Percentiles rank a stretch among this genome's conserved stretches.
phyloP scores from a whole-genome alignment of 2,888 invertebrate species.

The Disparrhopalites patrizii region DNA sequence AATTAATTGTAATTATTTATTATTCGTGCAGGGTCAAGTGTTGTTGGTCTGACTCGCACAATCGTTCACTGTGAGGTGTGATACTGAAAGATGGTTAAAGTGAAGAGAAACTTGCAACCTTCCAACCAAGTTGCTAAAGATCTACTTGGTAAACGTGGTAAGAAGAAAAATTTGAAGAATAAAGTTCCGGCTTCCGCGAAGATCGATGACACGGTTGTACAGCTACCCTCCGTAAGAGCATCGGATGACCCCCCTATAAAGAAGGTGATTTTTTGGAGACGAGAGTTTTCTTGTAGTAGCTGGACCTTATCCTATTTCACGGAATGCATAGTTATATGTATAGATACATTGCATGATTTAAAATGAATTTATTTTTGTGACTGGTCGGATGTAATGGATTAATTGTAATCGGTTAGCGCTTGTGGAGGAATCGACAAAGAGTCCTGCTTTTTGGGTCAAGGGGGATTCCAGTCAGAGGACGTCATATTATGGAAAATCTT shows the following conservation, averaged over 20 bases:
- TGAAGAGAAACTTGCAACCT: slow-evolving; percentile 33
- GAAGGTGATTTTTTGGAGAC: too few relatives aligned
- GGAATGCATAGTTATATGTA: too few relatives aligned
- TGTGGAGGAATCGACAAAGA: slow-evolving; percentile 89
- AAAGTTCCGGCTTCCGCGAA: not conserved
- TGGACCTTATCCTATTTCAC: too few relatives aligned
- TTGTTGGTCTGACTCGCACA: too few relatives aligned
- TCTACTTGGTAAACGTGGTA: slow-evolving; percentile 25
- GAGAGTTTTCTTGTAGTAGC: too few relatives aligned
- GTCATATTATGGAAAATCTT: slow-evolving; percentile 94
- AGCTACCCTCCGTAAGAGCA: too few relatives aligned
- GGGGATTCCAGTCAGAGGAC: slow-evolving; percentile 84
- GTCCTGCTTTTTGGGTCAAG: slow-evolving; percentile 91
- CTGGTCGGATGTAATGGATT: not conserved
- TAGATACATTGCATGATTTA: too few relatives aligned
- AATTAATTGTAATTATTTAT: too few relatives aligned
- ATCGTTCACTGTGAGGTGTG: too few relatives aligned
- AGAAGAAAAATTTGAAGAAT: slow-evolving; percentile 22
- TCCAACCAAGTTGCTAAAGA: slow-evolving; percentile 45
- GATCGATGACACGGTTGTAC: too few relatives aligned
- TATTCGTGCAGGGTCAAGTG: too few relatives aligned
- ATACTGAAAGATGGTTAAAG: slow-evolving; percentile 45
- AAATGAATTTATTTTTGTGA: slow-evolving; percentile 16
- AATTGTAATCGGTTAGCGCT: slow-evolving; percentile 58
- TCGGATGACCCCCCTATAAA: too few relatives aligned